Conservation (phyloP, 2,113 vertebrate genomes). For the Amia ocellicauda region DNA sequence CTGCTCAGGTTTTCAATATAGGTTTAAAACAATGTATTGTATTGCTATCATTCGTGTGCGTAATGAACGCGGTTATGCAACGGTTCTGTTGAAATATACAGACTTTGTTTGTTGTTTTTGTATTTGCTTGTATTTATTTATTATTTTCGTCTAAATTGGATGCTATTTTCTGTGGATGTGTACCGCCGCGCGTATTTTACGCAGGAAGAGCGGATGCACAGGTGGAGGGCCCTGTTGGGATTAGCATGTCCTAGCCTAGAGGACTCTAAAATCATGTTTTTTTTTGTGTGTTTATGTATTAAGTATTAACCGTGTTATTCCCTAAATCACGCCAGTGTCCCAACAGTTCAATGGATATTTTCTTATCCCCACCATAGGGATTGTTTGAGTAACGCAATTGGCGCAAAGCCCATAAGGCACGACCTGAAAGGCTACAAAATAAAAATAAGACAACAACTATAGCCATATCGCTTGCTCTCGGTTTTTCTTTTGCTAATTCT, state of each 20-base stretch:
- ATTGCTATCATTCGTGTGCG: slow-evolving; percentile 16
- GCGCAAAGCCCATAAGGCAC: neutral
- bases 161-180: no score
- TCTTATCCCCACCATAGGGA: neutral
- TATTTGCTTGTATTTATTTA: slow-evolving; percentile 1
- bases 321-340: neutral
- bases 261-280: neutral
- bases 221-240: neutral
- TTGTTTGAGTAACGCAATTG: neutral
- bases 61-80: slow-evolving; percentile 20
- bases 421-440: no score
- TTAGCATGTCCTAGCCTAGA: neutral
- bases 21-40: slow-evolving; percentile 29
- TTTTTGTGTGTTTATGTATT: neutral
- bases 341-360: neutral
- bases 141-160: neutral
- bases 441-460: no score
- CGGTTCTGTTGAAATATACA: slow-evolving; percentile 8
- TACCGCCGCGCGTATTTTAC: no score
- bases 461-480: no score
- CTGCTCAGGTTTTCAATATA: slow-evolving; percentile 49
- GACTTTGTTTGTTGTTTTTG: slow-evolving; percentile 3
- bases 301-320: neutral
- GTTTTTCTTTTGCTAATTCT: no score
- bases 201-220: neutral